Evolutionary conservation across 2,888 invertebrate species (phyloP), one percentile per base, ranked within the genome.

Genomic region (Apamea crenata): DNA sequence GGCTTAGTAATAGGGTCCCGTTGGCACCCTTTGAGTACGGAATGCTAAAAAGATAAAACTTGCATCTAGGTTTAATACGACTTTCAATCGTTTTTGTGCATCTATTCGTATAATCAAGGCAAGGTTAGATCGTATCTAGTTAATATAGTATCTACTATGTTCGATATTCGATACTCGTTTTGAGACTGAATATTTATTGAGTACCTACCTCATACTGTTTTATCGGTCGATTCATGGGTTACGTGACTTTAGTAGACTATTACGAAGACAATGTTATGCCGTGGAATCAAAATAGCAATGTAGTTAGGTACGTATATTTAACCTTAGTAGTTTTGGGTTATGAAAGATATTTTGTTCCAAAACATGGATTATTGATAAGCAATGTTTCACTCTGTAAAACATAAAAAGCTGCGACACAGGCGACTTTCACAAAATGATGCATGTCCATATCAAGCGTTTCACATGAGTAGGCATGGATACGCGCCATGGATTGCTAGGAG

Each of bases 211-310:
- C 32, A 56, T 75, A 75, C 50, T 25, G n/a, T 72, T 72, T 71
- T 71, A 72, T 72, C 36, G 69, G 65, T 82, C 76, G 77, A 83
- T 83, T 71, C 77, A 67, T 61, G 59, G 53, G 56, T 82, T 67
- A 82, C 82, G 77, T 82, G 77, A 61, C 61, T 81, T 56, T 63
- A 81, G 67, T 59, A 66, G 44, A 59, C 44, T 36, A 76, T 67
- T 81, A 77, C 25, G 32, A 68, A 32, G n/a, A 65, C 69, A 50
- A 50, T 69, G 47, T 67, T 36, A 36, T 44, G 32, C n/a, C 16
- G 7, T 82, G 5, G 47, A 67, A 76, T 61, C 29, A 14, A 71
- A 70, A 82, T 32, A 69, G 29, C 56, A 69, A 56, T 36, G 16
- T 61, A 36, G 61, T 67, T 36, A 50, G 5, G 10, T 80, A 59